Percentiles rank a stretch among this genome's conserved stretches.
Evolutionary conservation across 2,797 vertebrate genomes (phyloP).

Genomic region (Pteropus rufus): DNA sequence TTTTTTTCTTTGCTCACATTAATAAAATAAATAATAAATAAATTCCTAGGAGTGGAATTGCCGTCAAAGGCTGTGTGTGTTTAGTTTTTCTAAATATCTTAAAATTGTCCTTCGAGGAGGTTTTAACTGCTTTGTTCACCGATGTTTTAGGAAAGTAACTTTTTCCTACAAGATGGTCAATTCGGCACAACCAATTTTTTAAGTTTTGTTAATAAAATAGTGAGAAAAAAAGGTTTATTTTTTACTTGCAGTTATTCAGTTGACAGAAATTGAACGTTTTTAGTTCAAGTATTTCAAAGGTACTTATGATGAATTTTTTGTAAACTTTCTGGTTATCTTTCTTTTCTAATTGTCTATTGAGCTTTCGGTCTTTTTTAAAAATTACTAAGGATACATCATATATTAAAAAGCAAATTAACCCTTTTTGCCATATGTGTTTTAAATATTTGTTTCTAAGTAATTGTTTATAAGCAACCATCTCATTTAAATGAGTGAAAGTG

Average conservation of each 20-base stretch:
- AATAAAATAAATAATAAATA: slow-evolving; percentile 31
- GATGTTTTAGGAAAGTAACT: not conserved
- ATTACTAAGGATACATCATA: not conserved
- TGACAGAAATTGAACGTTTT: not conserved
- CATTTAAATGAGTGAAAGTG: not conserved
- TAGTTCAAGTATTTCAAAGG: not conserved
- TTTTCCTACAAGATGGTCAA: not conserved
- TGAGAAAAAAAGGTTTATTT: not conserved
- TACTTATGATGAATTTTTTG: not conserved
- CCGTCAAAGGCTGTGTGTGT: not conserved
- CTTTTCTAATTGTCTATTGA: not conserved
- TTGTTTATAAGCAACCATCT: not conserved
- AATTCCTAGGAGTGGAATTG: not conserved
- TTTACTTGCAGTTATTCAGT: slow-evolving; percentile 1
- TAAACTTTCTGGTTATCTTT: not conserved
- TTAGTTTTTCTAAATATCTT: slow-evolving; percentile 5
- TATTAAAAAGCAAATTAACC: not conserved
- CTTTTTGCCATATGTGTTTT: not conserved
- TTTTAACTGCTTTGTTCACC: not conserved
- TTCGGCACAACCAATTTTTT: not conserved
- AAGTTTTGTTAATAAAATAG: not conserved
- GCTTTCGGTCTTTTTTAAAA: not conserved
- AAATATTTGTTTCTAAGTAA: not conserved
- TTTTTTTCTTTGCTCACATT: not conserved
- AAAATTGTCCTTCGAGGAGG: not conserved